A percentile compares a stretch with the other conserved stretches of the same genome.
phyloP scores from a whole-genome alignment of 2,797 vertebrate species.

The Myoxocephalus aenaeus region DNA sequence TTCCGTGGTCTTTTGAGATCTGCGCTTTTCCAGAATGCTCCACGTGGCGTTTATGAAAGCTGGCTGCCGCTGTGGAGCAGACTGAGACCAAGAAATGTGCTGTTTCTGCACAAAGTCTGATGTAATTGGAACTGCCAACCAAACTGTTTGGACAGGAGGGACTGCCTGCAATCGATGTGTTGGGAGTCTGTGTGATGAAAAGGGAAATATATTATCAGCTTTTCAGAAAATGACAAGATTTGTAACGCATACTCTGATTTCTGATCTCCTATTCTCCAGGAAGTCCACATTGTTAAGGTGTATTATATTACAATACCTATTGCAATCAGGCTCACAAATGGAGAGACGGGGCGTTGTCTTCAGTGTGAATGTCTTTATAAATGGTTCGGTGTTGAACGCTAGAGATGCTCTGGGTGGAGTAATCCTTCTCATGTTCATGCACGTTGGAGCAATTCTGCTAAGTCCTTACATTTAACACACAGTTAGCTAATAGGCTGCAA shows the following conservation, averaged over 20 bases:
- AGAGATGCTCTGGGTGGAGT: slow-evolving; percentile 55
- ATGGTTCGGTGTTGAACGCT: slow-evolving; percentile 51
- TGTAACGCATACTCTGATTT: slow-evolving; percentile 9
- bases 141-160: slow-evolving; percentile 44
- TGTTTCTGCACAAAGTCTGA: slow-evolving; percentile 50
- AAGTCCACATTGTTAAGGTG: slow-evolving; percentile 26
- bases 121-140: slow-evolving; percentile 40
- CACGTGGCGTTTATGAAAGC: slow-evolving; percentile 23
- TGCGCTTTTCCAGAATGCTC: slow-evolving; percentile 30
- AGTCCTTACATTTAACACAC: slow-evolving; percentile 30
- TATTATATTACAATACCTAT: slow-evolving; percentile 50
- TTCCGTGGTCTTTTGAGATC: slow-evolving; percentile 21
- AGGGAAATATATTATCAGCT: slow-evolving; percentile 4
- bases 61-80: slow-evolving; percentile 35
- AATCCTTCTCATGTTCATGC: slow-evolving; percentile 71
- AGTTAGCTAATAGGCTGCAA: slow-evolving; percentile 48
- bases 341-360: slow-evolving; percentile 49
- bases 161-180: slow-evolving; percentile 26
- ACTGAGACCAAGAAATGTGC: slow-evolving; percentile 41
- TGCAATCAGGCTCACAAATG: slow-evolving; percentile 24
- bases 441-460: slow-evolving; percentile 71
- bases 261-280: neutral
- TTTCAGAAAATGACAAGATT: slow-evolving; percentile 17
- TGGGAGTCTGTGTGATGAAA: neutral
- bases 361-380: slow-evolving; percentile 34